Percentiles rank a stretch among this genome's conserved stretches.
These are phyloP conservation scores for Eurois occulta DNA, from an alignment of 2,888 invertebrate genomes.

Conservation along the genomic window DNA sequence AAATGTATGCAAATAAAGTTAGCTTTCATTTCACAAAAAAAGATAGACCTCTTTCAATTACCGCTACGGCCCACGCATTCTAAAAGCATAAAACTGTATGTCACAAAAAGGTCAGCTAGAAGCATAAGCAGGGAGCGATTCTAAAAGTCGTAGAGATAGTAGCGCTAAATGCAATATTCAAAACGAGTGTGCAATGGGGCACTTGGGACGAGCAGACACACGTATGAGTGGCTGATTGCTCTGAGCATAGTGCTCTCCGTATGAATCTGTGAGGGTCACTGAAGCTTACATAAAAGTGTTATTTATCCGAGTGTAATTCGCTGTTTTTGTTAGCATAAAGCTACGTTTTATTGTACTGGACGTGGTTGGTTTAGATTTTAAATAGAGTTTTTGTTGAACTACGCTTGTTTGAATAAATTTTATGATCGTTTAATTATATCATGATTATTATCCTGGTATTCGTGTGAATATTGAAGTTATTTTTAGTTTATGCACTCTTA, in stretches of 20 bases:
- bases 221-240: constrained; percentile 86
- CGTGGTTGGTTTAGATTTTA: constrained; percentile 11
- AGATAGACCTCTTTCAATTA: constrained; percentile 12
- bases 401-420: constrained; percentile 13
- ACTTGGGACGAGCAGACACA: constrained; percentile 80
- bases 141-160: constrained; percentile 72
- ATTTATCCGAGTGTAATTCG: constrained; percentile 50
- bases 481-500: not conserved
- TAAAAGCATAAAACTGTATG: constrained; percentile 32
- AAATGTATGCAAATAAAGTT: constrained; percentile 12
- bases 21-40: constrained; percentile 9
- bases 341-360: constrained; percentile 7
- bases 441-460: not conserved
- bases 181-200: constrained; percentile 81
- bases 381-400: constrained; percentile 14
- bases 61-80: constrained; percentile 6
- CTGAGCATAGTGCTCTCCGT: constrained; percentile 79
- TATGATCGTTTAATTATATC: not conserved
- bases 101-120: constrained; percentile 61
- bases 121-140: constrained; percentile 56
- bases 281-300: constrained; percentile 69
- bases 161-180: constrained; percentile 87
- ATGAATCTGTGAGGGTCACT: constrained; percentile 79
- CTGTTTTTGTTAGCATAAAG: constrained; percentile 27
- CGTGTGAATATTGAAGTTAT: not conserved